Evolutionary conservation across 1,140 invertebrate species (phyloP).

Genomic region (Cyclargus thomasi): DNA sequence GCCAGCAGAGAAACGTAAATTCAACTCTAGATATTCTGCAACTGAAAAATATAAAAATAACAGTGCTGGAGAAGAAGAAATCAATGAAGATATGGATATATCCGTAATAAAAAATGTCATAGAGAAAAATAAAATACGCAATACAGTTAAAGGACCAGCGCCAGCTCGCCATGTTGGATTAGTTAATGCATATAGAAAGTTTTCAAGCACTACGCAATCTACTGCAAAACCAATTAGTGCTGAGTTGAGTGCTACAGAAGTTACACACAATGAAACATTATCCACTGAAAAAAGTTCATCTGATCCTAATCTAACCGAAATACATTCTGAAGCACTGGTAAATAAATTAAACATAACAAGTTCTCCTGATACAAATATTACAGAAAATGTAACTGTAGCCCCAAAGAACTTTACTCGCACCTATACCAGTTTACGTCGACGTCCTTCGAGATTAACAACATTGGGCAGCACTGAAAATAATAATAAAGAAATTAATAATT

Average conservation of each 20-base stretch:
- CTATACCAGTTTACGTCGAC: conserved; percentile 56
- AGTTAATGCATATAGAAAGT: conserved; percentile 69
- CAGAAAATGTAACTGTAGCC: conserved; percentile 34
- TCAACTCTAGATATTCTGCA: conserved; percentile 69
- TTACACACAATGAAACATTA: conserved; percentile 42
- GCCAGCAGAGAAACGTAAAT: conserved; percentile 71
- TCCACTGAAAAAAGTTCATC: conserved; percentile 35
- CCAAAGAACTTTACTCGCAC: conserved; percentile 55
- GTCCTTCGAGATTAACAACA: conserved; percentile 49
- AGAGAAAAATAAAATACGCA: conserved; percentile 73
- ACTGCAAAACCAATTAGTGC: conserved; percentile 42
- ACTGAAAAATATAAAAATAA: conserved; percentile 68
- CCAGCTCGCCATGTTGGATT: conserved; percentile 63
- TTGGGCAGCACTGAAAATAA: conserved; percentile 49
- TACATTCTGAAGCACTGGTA: conserved; percentile 29
- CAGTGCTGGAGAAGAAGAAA: conserved; percentile 68
- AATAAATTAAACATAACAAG: conserved; percentile 29
- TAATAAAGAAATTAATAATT: conserved; percentile 32
- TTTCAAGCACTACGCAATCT: conserved; percentile 49
- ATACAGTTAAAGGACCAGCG: conserved; percentile 67
- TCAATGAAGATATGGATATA: conserved; percentile 75
- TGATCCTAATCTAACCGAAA: conserved; percentile 26
- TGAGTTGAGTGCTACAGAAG: conserved; percentile 49
- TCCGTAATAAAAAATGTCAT: conserved; percentile 73
- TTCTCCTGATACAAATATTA: conserved; percentile 35